These are phyloP conservation scores for Microctenopoma steveboyesi DNA, from an alignment of 2,797 vertebrate species.

Conservation along the genomic window DNA sequence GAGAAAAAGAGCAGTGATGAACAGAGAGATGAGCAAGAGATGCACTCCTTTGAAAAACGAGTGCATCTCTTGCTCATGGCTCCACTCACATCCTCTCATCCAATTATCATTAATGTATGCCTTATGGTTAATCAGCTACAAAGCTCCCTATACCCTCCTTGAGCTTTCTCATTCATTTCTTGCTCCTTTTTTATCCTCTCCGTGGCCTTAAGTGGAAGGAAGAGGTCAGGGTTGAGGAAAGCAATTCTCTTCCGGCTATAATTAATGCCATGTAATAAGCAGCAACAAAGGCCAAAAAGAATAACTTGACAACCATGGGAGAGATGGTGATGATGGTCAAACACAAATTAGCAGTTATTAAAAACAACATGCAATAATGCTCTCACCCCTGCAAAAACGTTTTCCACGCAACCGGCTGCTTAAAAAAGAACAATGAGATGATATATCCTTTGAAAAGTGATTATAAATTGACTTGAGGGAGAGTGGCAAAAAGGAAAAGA, in stretches of 20 bases:
- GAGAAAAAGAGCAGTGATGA: constrained; percentile 47
- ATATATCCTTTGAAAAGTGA: constrained; percentile 72
- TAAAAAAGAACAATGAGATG: constrained; percentile 45
- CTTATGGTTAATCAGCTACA: constrained; percentile 82
- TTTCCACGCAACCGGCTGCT: constrained; percentile 19
- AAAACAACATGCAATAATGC: constrained; percentile 65
- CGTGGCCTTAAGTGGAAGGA: constrained; percentile 62
- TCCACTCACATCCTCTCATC: constrained; percentile 71
- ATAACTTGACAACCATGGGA: constrained; percentile 67
- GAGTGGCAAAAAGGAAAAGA: constrained; percentile 50
- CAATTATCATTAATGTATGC: constrained; percentile 84
- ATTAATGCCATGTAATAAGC: constrained; percentile 83
- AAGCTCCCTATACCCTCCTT: constrained; percentile 63
- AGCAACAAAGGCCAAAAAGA: constrained; percentile 73
- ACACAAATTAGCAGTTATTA: constrained; percentile 68
- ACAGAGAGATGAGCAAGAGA: constrained; percentile 26
- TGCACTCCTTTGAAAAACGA: constrained; percentile 11
- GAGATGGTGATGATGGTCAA: constrained; percentile 63
- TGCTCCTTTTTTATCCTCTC: constrained; percentile 25
- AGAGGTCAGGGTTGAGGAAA: constrained; percentile 83
- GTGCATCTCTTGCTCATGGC: constrained; percentile 70
- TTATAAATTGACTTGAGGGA: constrained; percentile 71
- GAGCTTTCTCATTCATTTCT: constrained; percentile 53
- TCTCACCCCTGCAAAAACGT: constrained; percentile 40
- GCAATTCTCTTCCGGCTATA: constrained; percentile 81